phyloP scores from a whole-genome alignment of 2,797 vertebrate genomes.

The Fundulus diaphanus region DNA sequence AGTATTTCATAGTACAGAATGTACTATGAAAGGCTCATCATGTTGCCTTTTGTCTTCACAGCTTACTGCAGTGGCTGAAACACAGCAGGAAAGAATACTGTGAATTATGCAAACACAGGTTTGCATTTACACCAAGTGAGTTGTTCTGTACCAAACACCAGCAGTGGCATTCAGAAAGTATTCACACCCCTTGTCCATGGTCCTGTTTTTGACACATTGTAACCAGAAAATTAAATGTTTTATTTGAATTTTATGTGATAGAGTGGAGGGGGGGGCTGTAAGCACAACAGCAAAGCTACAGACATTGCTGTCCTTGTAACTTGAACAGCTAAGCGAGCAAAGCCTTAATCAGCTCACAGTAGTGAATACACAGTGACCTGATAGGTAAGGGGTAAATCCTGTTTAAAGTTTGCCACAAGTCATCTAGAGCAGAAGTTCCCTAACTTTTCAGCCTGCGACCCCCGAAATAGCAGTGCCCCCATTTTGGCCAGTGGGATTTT shows the following conservation, averaged over 20 bases:
- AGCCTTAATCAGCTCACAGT: too few relatives aligned
- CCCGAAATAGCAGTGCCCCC: too few relatives aligned
- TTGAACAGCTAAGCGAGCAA: not conserved
- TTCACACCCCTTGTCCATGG: not conserved
- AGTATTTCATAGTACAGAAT: too few relatives aligned
- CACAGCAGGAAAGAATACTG: slow-evolving; percentile 99
- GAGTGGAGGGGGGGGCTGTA: not conserved
- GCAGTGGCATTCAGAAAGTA: not conserved
- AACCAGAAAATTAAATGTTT: not conserved
- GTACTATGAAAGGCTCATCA: too few relatives aligned
- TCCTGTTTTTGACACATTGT: not conserved
- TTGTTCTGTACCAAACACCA: slow-evolving; percentile 1
- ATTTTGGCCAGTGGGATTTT: too few relatives aligned
- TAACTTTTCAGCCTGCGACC: too few relatives aligned
- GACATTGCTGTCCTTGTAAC: not conserved
- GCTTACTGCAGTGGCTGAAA: slow-evolving; percentile 98
- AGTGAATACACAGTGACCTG: too few relatives aligned
- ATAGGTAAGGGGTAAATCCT: not conserved
- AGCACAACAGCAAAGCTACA: not conserved
- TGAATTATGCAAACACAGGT: slow-evolving; percentile 99
- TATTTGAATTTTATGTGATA: not conserved
- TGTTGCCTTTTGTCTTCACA: slow-evolving; percentile 71
- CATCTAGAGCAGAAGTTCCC: too few relatives aligned
- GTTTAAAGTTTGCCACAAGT: not conserved
- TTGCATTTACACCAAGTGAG: slow-evolving; percentile 99